Evolutionary conservation across 64 coral and sea anemone genomes (phyloP).

Genomic region (Stichodactyla helianthus): DNA sequence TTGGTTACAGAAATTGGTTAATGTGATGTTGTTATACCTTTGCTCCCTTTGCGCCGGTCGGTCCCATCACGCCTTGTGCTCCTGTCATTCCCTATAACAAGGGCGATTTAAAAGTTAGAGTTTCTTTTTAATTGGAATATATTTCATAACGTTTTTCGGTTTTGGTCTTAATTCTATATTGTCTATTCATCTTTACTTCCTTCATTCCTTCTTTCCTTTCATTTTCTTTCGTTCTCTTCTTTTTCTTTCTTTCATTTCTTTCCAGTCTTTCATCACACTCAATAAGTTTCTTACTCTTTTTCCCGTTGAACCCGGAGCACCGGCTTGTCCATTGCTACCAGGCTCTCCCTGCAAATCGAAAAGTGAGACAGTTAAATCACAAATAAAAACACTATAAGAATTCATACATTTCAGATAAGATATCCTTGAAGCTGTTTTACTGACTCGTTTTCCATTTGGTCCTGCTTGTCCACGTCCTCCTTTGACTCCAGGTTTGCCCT

Average conservation of each 20-base stretch:
- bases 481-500: slow-evolving; percentile 19
- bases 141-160: background rate
- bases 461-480: slow-evolving; percentile 8
- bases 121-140: background rate
- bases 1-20: background rate
- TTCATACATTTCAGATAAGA: background rate
- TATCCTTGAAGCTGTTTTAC: background rate
- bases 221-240: background rate
- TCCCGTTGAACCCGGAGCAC: slow-evolving; percentile 12
- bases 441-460: slow-evolving; percentile 23
- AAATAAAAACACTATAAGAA: background rate
- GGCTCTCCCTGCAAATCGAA: slow-evolving; percentile 6
- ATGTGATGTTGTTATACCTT: background rate
- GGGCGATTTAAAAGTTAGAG: background rate
- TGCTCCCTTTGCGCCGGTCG: slow-evolving; percentile 1
- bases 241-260: background rate
- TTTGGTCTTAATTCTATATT: too few relatives aligned
- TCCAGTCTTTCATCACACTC: too few relatives aligned
- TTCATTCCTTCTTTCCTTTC: background rate
- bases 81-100: slow-evolving; percentile 17
- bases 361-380: background rate
- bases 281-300: background rate
- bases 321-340: background rate
- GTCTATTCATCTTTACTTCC: background rate
- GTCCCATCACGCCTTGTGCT: background rate